Evolutionary conservation across 1,140 invertebrate genomes (phyloP), one percentile per base, ranked within the genome.

Genomic region (Drosophila mayri): DNA sequence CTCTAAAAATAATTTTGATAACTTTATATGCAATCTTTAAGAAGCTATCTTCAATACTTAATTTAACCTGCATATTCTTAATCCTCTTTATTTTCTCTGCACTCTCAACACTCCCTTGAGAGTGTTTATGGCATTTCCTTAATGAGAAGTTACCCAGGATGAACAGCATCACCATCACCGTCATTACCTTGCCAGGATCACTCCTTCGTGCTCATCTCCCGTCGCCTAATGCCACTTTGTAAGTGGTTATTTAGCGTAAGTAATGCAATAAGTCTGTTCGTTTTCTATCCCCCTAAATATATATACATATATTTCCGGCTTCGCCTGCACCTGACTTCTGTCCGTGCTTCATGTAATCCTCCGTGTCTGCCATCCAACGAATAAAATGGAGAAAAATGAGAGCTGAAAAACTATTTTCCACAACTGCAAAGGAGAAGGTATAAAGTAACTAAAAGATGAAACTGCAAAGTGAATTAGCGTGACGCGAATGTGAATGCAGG

Each of bases 161-260:
- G 61, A 79, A 49, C 65, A 59, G 65, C 55, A 68, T 28, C 46
- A 81, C 81, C 73, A 66, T 63, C 79, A 47, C 54, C 72, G 66
- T 65, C 68, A 85, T 84, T 79, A 73, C 64, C 64, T 62, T 18
- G n/a, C n/a, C 46, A 43, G 67, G 66, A 70, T 72, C 66, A 54
- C 25, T 62, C 58, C 61, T 61, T 32, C 40, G 73, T 58, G 61
- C 59, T 58, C 64, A 37, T 60, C 66, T 61, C 60, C 63, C 63
- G 43, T 30, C 47, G 20, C 63, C 44, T 72, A 73, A 73, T 72
- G 73, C 59, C 84, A 72, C 74, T 88, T 87, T 88, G 84, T 88
- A 90, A 88, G 84, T 81, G 84, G 84, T 88, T 88, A 90, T 88
- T 88, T 88, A 84, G 77, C 76, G 84, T 88, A 88, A 88, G 84